Conservation (phyloP, 1,140 invertebrate genomes). For the Papilio polyxenes region DNA sequence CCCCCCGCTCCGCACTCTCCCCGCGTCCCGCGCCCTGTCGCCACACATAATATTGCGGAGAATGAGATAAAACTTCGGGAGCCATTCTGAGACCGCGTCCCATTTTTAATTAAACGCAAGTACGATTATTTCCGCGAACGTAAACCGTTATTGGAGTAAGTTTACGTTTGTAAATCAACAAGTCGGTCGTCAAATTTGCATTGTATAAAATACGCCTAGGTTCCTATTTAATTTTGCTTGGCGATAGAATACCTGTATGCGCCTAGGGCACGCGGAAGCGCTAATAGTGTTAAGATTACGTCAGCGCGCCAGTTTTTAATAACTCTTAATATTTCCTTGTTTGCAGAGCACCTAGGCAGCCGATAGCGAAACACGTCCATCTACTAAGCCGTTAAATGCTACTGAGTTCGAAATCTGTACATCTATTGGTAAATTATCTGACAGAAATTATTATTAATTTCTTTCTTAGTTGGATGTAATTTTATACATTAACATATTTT, state of each 20-base stretch:
- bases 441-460: background rate
- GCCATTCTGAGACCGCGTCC: slow-evolving; percentile 70
- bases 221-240: background rate
- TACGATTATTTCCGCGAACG: slow-evolving; percentile 65
- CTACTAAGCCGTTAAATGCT: slow-evolving; percentile 9
- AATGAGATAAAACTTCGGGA: slow-evolving; percentile 77
- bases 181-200: background rate
- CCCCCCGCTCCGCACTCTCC: slow-evolving; percentile 47
- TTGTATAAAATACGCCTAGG: slow-evolving; percentile 25
- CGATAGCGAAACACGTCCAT: background rate
- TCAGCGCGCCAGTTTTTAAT: slow-evolving; percentile 77
- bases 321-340: slow-evolving; percentile 75
- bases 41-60: slow-evolving; percentile 60
- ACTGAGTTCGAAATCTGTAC: background rate
- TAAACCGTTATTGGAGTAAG: slow-evolving; percentile 58
- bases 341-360: slow-evolving; percentile 53
- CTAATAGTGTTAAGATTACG: slow-evolving; percentile 67
- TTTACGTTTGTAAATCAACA: slow-evolving; percentile 16
- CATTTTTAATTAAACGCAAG: slow-evolving; percentile 68
- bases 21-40: slow-evolving; percentile 53
- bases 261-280: slow-evolving; percentile 75
- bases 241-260: slow-evolving; percentile 44
- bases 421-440: background rate
- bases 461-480: background rate
- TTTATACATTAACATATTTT: background rate